Conservation (phyloP, 2,113 vertebrate genomes). For the Trichomycterus rosablanca region DNA sequence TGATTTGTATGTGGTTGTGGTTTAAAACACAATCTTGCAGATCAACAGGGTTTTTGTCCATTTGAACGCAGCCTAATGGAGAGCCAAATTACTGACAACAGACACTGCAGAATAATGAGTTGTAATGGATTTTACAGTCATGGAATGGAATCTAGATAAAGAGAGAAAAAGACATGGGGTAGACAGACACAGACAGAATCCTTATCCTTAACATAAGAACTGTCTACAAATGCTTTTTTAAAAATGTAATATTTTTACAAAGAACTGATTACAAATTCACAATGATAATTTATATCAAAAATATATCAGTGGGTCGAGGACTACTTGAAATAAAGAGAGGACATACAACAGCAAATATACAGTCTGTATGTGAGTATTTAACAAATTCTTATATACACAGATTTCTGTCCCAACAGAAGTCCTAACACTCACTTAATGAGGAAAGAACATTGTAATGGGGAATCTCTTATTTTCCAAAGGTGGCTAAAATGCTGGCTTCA, state of each 20-base stretch:
- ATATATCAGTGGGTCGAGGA: constrained; percentile 68
- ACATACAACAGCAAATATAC: constrained; percentile 74
- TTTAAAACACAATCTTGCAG: not conserved
- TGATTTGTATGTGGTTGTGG: too few relatives aligned
- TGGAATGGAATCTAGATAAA: too few relatives aligned
- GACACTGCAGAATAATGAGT: too few relatives aligned
- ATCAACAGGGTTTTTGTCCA: not conserved
- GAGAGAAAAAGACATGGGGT: not conserved
- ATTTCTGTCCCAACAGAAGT: constrained; percentile 32
- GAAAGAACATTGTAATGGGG: constrained; percentile 33
- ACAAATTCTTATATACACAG: constrained; percentile 66
- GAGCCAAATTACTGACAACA: too few relatives aligned
- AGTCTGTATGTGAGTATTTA: constrained; percentile 63
- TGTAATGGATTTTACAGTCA: too few relatives aligned
- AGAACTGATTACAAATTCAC: constrained; percentile 36
- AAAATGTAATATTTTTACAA: constrained; percentile 42
- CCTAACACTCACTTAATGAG: constrained; percentile 31
- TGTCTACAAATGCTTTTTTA: constrained; percentile 45
- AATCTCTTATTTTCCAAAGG: constrained; percentile 12
- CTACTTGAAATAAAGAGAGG: constrained; percentile 63
- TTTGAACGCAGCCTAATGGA: too few relatives aligned
- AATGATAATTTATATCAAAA: constrained; percentile 69
- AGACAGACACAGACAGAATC: constrained; percentile 17
- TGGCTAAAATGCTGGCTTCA: constrained; percentile 5
- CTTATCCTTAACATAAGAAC: constrained; percentile 21